Evolutionary conservation across 2,888 invertebrate species (phyloP), one percentile per base, ranked within the genome.

Genomic region (Apoderus coryli): DNA sequence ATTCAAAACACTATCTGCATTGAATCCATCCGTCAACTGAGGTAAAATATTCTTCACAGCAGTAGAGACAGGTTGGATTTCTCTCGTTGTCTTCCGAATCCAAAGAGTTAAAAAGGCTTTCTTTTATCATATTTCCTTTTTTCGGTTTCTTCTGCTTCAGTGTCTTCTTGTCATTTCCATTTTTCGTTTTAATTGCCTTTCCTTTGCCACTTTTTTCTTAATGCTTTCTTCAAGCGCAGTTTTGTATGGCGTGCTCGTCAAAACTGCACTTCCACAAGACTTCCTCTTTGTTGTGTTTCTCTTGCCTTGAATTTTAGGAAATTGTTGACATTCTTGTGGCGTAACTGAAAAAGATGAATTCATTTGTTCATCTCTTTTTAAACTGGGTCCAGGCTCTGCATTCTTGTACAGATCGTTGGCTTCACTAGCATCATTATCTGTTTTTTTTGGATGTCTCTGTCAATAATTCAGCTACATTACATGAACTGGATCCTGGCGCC

Each of bases 71-170:
- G 19, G 6, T 19, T 19, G 19, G 7, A n/a, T 19, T 19, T 19
- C 19, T 19, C 19, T 19, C 19, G 19, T 19, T n/a, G n/a, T n/a
- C 19, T 19, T 19, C 19, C 19, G 19, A 19, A 19, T 19, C 19
- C 19, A n/a, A 19, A 7, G 19, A 19, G 19, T n/a, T 19, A n/a
- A n/a, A 19, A 19, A 19, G 19, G n/a, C 19, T 19, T 19, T 19
- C 19, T n/a, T 19, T 19, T 19, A 19, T 19, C n/a, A 7, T n/a
- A 7, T 19, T 19, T 19, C 7, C n/a, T 19, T 19, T 19, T 19
- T 19, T 19, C n/a, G 6, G 19, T 19, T 19, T 19, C 19, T 19
- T 19, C 19, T 19, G 19, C n/a, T 19, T 19, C 6, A 19, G 19
- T 19, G n/a, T 19, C 6, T 19, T 19, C n/a, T 19, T 19, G n/a